Base-by-base conservation (phyloP, 2,888 invertebrate genomes). In the Resseliella maxima region DNA sequence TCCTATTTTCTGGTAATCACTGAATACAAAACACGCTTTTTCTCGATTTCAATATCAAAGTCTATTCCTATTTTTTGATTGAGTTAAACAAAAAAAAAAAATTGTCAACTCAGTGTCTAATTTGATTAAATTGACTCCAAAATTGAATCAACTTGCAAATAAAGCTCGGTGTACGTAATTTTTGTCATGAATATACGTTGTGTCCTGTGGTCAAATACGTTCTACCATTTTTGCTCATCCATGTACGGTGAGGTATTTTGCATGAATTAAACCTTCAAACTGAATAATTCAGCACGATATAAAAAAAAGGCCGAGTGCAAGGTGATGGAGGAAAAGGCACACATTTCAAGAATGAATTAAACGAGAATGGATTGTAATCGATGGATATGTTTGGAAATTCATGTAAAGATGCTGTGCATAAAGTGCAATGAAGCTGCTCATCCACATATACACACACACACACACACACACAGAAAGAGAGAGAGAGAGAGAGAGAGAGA, bases 61-160 rank as follows among this genome's bases (percentile, higher is more conserved):
- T n/a, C n/a, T n/a, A n/a, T n/a, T n/a, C n/a, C n/a, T n/a, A n/a
- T n/a, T n/a, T n/a, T n/a, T n/a, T n/a, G n/a, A n/a, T n/a, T n/a
- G n/a, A n/a, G n/a, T n/a, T n/a, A 50, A 2, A 50, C 46, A 50
- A 2, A 50, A 18, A 50, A 18, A 50, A 50, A 50, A 50, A 50
- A 50, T 15, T 18, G 18, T 50, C 46, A 50, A 8, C 5, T 24
- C 59, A 59, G 10, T 72, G 72, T 31, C 72, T 72, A 72, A 72
- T 72, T 35, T 72, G 72, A 72, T 72, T 72, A 72, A 10, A 15
- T 72, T 31, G 15, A 31, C 10, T 31, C 72, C 31, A 35, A 72
- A 72, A 72, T 72, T 72, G 31, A 72, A 72, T 72, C 72, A 72
- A 72, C 15, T 27, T 72, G 72, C 72, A 72, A 72, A 72, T 72